Base-by-base conservation (phyloP, 2,888 invertebrate genomes). In the Cerastis leucographa region DNA sequence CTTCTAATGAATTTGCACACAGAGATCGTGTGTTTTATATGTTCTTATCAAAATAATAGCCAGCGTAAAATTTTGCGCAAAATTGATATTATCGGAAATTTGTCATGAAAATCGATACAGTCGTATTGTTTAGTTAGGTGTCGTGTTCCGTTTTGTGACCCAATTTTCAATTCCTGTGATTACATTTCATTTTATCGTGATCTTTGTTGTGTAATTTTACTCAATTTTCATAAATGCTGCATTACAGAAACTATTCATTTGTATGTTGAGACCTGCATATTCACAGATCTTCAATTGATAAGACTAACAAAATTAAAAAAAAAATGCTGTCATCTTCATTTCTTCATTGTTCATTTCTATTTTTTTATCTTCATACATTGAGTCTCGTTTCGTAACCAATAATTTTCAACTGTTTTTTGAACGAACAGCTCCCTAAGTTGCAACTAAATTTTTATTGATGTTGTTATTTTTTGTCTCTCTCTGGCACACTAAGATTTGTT, bases 61-160 rank as follows among this genome's bases (percentile, higher is more conserved):
- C 8, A 49, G 56, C 35, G 25, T 80, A 29, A 40, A 71, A 65
- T 71, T 67, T 68, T 8, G n/a, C 35, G 56, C 25, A 17, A 66
- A 82, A 71, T 84, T 29, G 25, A 71, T 71, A 61, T 35, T 71
- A 84, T 74, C 67, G 11, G 59, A 0, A 61, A 68, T 76, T 74
- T 35, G 56, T 71, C 65, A 69, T 35, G 69, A 42, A 67, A 71
- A 71, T 77, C 17, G 29, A 71, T 56, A 68, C 51, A n/a, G 4
- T 71, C 35, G 29, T 9, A 40, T 61, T 68, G 61, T 71, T 76
- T 71, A 51, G 46, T 44, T 56, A 42, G 7, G 51, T 67, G 25
- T 49, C 11, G 35, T 46, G 67, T 78, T 69, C 29, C 49, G 40
- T 64, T 64, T 71, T 54, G 56, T 83, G 80, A 77, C 83, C 81